Evolutionary conservation across 2,797 vertebrate species (phyloP).

Genomic region (Podarcis siculus): DNA sequence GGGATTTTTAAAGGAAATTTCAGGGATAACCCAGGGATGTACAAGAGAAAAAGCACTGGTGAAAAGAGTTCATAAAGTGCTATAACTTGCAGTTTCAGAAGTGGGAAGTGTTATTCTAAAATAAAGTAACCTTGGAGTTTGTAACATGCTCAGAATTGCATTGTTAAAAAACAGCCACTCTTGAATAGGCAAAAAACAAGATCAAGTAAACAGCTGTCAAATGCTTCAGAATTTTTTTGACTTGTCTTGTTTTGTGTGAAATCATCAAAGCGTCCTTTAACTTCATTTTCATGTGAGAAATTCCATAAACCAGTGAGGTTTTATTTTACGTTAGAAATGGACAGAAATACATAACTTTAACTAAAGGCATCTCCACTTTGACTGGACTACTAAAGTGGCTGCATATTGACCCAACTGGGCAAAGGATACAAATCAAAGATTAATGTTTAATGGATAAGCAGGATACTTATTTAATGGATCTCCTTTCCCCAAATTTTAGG

Average conservation of each 20-base stretch:
- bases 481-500: too few relatives aligned
- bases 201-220: not conserved
- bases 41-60: constrained; percentile 38
- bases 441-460: not conserved
- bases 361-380: not conserved
- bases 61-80: not conserved
- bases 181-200: not conserved
- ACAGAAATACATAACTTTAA: not conserved
- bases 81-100: not conserved
- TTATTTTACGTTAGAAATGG: not conserved
- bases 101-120: not conserved
- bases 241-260: not conserved
- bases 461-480: too few relatives aligned
- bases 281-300: not conserved
- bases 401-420: too few relatives aligned
- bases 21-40: not conserved
- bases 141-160: not conserved
- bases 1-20: not conserved
- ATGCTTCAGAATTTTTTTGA: not conserved
- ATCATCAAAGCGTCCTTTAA: not conserved
- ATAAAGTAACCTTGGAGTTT: not conserved
- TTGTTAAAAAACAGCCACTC: not conserved
- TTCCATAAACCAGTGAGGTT: not conserved
- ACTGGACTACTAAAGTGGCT: not conserved
- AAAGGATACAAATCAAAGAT: not conserved